Evolutionary conservation across 2,888 invertebrate species (phyloP).

Genomic region (Tanypteryx hageni): DNA sequence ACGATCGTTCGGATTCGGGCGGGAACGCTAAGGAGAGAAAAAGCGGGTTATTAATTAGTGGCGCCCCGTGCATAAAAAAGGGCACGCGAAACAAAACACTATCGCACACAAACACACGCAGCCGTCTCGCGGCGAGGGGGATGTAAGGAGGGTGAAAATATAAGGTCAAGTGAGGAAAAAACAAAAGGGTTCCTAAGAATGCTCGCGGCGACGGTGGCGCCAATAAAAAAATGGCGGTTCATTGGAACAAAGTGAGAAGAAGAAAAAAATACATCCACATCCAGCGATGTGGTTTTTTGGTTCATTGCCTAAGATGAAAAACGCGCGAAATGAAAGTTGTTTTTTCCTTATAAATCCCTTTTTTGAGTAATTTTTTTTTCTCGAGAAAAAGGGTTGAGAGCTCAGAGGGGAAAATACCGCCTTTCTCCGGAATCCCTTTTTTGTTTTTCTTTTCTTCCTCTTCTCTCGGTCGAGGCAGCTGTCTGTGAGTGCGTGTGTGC

Average conservation of each 20-base stretch:
- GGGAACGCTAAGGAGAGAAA: not conserved
- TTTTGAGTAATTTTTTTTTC: not conserved
- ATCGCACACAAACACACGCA: not conserved
- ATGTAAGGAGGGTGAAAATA: not conserved
- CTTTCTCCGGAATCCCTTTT: not conserved
- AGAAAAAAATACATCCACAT: not conserved
- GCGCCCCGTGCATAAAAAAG: not conserved
- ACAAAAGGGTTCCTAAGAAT: constrained; percentile 10
- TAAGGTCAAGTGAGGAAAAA: constrained; percentile 3
- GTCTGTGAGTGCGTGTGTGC: not conserved
- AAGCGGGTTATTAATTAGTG: constrained; percentile 25
- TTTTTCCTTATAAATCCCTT: not conserved
- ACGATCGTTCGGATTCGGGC: not conserved
- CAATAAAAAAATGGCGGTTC: constrained; percentile 32
- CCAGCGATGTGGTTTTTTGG: not conserved
- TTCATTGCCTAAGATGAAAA: constrained; percentile 20
- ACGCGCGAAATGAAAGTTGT: not conserved
- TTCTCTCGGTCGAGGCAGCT: not conserved
- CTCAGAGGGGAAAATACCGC: constrained; percentile 10
- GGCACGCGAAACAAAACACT: not conserved
- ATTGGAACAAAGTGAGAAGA: constrained; percentile 17
- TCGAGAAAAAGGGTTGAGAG: not conserved
- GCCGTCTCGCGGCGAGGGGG: not conserved
- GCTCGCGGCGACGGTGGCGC: constrained; percentile 40
- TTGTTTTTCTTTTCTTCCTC: not conserved